Conservation (phyloP, 2,113 vertebrate species). For the Entelurus aequoreus region DNA sequence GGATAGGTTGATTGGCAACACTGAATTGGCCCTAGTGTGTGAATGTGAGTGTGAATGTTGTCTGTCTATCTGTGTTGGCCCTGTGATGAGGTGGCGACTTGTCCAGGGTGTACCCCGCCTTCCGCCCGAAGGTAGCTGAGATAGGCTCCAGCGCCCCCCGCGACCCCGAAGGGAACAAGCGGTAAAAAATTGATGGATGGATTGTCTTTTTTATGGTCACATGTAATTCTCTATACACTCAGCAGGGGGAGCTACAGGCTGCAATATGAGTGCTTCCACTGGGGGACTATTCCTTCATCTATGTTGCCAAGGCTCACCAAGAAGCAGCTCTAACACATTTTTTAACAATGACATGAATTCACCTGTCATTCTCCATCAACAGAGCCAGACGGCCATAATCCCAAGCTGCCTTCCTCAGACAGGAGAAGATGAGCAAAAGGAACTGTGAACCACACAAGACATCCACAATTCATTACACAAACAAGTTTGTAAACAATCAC, state of each 20-base stretch:
- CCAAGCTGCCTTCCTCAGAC: conserved; percentile 95
- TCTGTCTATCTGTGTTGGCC: no score
- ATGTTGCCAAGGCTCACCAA: conserved; percentile 14
- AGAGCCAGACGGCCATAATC: conserved; percentile 92
- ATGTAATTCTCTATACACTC: conserved; percentile 27
- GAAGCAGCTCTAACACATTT: neutral
- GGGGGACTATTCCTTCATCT: conserved; percentile 24
- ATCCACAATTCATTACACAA: conserved; percentile 4
- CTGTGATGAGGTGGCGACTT: no score
- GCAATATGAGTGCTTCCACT: conserved; percentile 14
- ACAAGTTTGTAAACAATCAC: neutral
- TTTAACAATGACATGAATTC: conserved; percentile 18
- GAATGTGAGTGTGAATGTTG: no score
- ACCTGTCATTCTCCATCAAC: conserved; percentile 95
- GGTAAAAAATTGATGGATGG: neutral
- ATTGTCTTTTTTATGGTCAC: neutral
- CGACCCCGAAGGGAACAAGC: no score
- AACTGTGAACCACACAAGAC: conserved; percentile 69
- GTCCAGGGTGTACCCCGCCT: no score
- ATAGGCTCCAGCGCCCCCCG: no score
- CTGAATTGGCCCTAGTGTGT: no score
- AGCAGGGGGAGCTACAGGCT: conserved; percentile 61
- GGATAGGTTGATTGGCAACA: no score
- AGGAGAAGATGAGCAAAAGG: conserved; percentile 87
- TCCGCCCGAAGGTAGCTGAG: no score